Conservation (phyloP, 2,888 invertebrate species). For the Himalopsyche japonica region DNA sequence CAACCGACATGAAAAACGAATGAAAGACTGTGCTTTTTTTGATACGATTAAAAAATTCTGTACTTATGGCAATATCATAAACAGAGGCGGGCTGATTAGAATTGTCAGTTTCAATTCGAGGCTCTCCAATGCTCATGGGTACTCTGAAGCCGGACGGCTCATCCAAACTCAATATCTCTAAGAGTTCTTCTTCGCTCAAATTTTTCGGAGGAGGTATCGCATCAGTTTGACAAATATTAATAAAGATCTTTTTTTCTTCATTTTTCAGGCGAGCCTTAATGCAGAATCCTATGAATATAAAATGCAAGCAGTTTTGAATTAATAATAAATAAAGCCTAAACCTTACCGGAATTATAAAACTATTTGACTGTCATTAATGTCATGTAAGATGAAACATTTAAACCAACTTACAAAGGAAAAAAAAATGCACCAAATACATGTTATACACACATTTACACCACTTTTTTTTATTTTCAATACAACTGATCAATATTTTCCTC, state of each 20-base stretch:
- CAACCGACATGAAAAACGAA: constrained; percentile 78
- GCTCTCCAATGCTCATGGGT: constrained; percentile 89
- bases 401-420: too few species aligned
- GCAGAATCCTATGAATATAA: constrained; percentile 67
- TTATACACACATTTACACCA: too few species aligned
- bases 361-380: too few species aligned
- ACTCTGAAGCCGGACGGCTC: constrained; percentile 75
- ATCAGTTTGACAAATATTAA: constrained; percentile 82
- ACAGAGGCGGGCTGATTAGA: constrained; percentile 72
- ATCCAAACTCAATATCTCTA: constrained; percentile 68
- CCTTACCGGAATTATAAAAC: too few species aligned
- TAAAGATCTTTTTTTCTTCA: constrained; percentile 75
- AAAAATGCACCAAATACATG: too few species aligned
- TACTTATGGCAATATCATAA: constrained; percentile 84
- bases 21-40: constrained; percentile 71
- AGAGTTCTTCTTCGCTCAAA: constrained; percentile 70
- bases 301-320: not conserved
- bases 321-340: too few species aligned
- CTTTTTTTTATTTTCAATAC: too few species aligned
- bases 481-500: too few species aligned
- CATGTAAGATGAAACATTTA: too few species aligned
- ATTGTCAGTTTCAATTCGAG: constrained; percentile 77
- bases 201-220: constrained; percentile 75
- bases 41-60: constrained; percentile 76
- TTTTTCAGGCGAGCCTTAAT: constrained; percentile 72